Conservation (phyloP, 2,113 vertebrate species). For the Mionectes macconnelli region DNA sequence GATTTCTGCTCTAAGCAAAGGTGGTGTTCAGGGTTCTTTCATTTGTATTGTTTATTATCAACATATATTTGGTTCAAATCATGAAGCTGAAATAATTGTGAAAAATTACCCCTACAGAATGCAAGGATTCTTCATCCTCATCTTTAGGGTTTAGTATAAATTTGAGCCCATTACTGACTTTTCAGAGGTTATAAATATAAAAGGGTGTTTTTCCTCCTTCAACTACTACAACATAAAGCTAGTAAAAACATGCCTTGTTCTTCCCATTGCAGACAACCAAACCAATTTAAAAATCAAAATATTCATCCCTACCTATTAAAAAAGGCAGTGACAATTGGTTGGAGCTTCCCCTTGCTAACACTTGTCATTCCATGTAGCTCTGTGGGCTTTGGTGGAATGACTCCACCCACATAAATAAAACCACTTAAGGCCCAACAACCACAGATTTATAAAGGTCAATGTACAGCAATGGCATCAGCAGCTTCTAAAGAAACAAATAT, state of each 20-base stretch:
- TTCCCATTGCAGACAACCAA: not conserved
- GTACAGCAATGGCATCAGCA: not conserved
- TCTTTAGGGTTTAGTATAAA: not conserved
- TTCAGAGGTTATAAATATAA: not conserved
- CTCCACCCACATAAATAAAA: not conserved
- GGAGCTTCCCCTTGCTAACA: not conserved
- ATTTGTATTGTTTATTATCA: not conserved
- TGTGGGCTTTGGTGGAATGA: not conserved
- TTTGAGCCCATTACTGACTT: not conserved
- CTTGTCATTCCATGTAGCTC: not conserved
- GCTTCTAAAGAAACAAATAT: not conserved
- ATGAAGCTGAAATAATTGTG: not conserved
- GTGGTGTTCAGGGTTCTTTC: not conserved
- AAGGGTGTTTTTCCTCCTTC: not conserved
- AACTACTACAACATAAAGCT: not conserved
- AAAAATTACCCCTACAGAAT: not conserved
- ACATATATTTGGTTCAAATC: not conserved
- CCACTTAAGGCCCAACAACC: not conserved
- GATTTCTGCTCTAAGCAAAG: not conserved
- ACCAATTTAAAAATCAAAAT: not conserved
- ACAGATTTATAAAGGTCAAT: not conserved
- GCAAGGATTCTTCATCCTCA: not conserved
- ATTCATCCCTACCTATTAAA: not conserved
- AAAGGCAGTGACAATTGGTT: not conserved
- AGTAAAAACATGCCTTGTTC: not conserved